These are phyloP conservation scores for Epiblema foenella DNA, from an alignment of 2,888 invertebrate species.

Conservation along the genomic window DNA sequence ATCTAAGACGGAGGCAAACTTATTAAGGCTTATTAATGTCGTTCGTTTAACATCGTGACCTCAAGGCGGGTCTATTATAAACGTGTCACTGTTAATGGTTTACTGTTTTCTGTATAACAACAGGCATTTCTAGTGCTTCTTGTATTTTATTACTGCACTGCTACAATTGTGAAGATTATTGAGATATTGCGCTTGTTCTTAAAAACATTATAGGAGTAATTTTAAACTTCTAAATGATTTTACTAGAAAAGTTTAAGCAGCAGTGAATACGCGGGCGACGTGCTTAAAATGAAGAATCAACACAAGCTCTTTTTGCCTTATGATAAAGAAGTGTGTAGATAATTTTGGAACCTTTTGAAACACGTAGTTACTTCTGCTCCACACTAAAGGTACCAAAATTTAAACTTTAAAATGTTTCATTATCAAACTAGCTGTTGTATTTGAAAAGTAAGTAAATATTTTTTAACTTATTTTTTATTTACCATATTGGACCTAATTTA, in stretches of 20 bases:
- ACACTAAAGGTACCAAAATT: too few species aligned
- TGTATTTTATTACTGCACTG: background rate
- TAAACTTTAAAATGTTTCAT: too few species aligned
- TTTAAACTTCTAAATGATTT: background rate
- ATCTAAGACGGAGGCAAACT: slow-evolving; percentile 59
- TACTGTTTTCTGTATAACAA: slow-evolving; percentile 20
- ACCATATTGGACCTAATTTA: too few species aligned
- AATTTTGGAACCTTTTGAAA: too few species aligned
- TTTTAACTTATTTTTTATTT: too few species aligned
- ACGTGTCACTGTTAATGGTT: slow-evolving; percentile 23
- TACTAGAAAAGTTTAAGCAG: background rate
- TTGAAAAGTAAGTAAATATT: too few species aligned
- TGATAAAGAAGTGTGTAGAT: too few species aligned
- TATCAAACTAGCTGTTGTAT: too few species aligned
- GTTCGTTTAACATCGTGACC: slow-evolving; percentile 76
- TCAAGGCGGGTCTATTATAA: slow-evolving; percentile 34
- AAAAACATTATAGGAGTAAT: background rate
- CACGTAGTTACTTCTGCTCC: too few species aligned
- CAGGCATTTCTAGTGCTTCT: slow-evolving; percentile 1
- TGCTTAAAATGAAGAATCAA: too few species aligned
- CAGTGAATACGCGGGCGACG: too few species aligned
- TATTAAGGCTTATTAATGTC: slow-evolving; percentile 76
- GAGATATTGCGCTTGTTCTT: background rate
- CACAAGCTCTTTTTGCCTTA: too few species aligned
- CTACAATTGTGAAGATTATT: background rate